Base-by-base conservation (phyloP, 1,140 invertebrate genomes). In the Drosophila biarmipes region DNA sequence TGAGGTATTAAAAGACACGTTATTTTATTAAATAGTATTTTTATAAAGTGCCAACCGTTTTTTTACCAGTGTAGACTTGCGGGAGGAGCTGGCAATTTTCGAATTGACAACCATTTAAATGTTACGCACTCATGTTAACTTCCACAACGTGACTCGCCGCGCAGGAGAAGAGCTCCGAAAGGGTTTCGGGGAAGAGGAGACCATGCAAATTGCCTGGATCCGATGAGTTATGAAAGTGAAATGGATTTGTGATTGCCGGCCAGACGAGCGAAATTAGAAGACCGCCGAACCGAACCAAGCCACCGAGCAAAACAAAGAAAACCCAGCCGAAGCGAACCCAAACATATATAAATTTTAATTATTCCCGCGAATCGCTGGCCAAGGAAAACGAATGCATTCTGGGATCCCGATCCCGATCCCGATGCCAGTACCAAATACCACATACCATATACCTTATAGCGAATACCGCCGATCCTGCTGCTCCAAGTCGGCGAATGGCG, bases 321-420 rank as follows among this genome's bases (percentile, higher is more conserved):
- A 46, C 55, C 45, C 56, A 63, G 55, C 34, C 56, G 61, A 58
- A 79, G 37, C 37, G 45, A 55, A 34, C 71, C 58, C 49, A 48
- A 73, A 78, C 63, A 87, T 80, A 87, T 84, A 84, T 86, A 86
- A 87, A 87, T 82, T 86, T 86, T 86, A 86, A 86, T 86, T 86
- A 87, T 86, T 86, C 74, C 84, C 19, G 74, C 64, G 82, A 86
- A 86, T 81, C 56, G 49, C 35, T 61, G 53, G 52, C 56, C 42
- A 40, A 48, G 52, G 69, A 62, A 67, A 67, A 71, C 82, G 74
- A 87, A 74, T 86, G 81, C 81, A 85, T 74, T 82, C 56, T 55
- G 48, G 38, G 67, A 52, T 62, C 42, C 34, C 17, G 35, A 31
- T 31, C 29, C 29, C 29, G n/a, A n/a, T n/a, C n/a, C n/a, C n/a